A percentile compares a stretch with the other conserved stretches of the same genome.
Conservation (phyloP, 2,797 vertebrate species). For the Apogon hyalosoma region DNA sequence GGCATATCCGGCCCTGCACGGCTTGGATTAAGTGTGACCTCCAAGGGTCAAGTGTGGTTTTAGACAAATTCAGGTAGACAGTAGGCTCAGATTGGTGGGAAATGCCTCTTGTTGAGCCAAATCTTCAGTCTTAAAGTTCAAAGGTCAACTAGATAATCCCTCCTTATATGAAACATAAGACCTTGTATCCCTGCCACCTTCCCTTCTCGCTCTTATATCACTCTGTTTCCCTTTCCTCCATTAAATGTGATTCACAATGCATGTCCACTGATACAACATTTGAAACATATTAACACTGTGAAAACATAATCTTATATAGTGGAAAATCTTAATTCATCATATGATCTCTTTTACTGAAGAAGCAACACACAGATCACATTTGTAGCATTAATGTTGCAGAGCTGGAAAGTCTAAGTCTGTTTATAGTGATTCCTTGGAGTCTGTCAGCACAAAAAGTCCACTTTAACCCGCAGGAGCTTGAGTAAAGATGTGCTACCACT, state of each 20-base stretch:
- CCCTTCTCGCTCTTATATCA: constrained; percentile 12
- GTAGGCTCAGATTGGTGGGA: constrained; percentile 72
- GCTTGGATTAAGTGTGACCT: constrained; percentile 79
- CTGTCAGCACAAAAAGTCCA: no score
- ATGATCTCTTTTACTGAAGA: no score
- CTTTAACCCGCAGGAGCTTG: no score
- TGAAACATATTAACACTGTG: no score
- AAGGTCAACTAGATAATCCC: constrained; percentile 82
- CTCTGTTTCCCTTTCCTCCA: background rate
- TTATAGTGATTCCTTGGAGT: background rate
- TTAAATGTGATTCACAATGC: background rate
- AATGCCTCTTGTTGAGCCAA: constrained; percentile 62
- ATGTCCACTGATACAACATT: no score
- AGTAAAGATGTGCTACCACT: no score
- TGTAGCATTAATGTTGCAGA: no score
- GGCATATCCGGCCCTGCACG: constrained; percentile 77
- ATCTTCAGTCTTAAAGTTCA: constrained; percentile 59
- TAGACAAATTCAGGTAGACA: constrained; percentile 80
- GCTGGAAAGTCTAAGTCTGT: background rate
- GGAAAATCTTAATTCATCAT: no score
- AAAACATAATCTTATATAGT: no score
- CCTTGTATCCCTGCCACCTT: constrained; percentile 35
- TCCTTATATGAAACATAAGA: constrained; percentile 71
- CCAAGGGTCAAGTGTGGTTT: constrained; percentile 81
- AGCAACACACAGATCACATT: no score